Evolutionary conservation across 2,888 invertebrate species (phyloP), one percentile per base, ranked within the genome.

Genomic region (Oligia strigilis): DNA sequence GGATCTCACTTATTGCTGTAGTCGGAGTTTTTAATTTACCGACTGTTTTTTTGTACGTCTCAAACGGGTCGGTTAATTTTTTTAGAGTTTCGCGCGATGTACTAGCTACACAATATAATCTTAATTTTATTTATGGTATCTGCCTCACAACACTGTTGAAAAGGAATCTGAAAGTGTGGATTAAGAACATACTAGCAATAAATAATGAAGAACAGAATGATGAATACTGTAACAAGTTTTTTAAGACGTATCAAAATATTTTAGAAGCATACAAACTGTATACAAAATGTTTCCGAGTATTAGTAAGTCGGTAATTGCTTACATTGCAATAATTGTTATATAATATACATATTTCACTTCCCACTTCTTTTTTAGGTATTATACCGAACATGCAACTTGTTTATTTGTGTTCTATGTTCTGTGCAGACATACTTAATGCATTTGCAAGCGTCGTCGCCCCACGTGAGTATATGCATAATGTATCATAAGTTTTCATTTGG

Each of bases 41-140:
- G 43, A 9, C 43, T 1, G 5, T 43, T 43, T 43, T 9, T 43
- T 43, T 43, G 8, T 9, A 43, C 8, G 1, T 43, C 43, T 43
- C 43, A 43, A 8, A 43, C 9, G 9, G 43, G 43, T n/a, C 17
- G 3, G 2, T 23, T 1, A 0, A 3, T 17, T 60, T 62, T 29
- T 0, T 4, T 52, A 58, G 52, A n/a, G 3, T 2, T 49, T 0
- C 3, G 0, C 0, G 17, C 5, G 60, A 52, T 43, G 14, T 77
- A 6, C 0, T 55, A 17, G 4, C 0, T 0, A 43, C n/a, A 2
- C n/a, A 78, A 43, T 78, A 19, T 36, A 52, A 78, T 43, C 17
- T 78, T 0, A 78, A 69, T 78, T 19, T 69, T 17, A 3, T 69
- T n/a, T 78, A 69, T 62, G 66, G 49, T 77, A 43, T 67, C 43